Conservation (phyloP, 2,797 vertebrate species). For the Tadarida brasiliensis region DNA sequence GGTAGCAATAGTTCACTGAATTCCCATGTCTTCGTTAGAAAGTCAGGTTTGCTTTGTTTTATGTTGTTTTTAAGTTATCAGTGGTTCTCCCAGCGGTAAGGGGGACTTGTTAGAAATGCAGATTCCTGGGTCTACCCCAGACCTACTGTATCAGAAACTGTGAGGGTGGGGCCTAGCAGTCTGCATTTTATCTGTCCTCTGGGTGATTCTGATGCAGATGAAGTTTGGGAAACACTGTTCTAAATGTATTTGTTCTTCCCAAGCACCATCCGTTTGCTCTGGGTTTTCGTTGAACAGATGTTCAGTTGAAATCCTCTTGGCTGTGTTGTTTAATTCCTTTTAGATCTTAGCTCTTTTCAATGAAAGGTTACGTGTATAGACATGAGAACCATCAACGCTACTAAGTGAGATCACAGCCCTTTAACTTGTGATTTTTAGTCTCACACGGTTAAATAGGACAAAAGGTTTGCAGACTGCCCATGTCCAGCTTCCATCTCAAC, state of each 20-base stretch:
- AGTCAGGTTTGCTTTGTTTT: not conserved
- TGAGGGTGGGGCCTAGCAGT: not conserved
- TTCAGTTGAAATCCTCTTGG: not conserved
- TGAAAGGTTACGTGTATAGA: not conserved
- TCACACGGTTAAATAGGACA: not conserved
- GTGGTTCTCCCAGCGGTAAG: not conserved
- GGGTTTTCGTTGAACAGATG: not conserved
- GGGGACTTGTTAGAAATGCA: conserved; percentile 6
- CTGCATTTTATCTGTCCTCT: not conserved
- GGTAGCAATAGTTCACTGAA: not conserved
- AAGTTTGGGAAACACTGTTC: not conserved
- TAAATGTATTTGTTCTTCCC: not conserved
- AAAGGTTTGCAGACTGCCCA: not conserved
- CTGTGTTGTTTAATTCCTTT: not conserved
- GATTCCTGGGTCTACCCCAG: not conserved
- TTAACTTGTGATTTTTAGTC: conserved; percentile 15
- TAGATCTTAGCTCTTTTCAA: not conserved
- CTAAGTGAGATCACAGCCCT: not conserved
- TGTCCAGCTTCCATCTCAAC: not conserved
- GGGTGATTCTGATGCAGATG: not conserved
- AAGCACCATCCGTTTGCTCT: not conserved
- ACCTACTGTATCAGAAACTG: not conserved
- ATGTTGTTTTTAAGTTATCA: not conserved
- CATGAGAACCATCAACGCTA: not conserved
- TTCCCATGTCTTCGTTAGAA: not conserved